These are phyloP conservation scores for Ormyrus pomaceus DNA, from an alignment of 2,888 invertebrate species.

Conservation along the genomic window DNA sequence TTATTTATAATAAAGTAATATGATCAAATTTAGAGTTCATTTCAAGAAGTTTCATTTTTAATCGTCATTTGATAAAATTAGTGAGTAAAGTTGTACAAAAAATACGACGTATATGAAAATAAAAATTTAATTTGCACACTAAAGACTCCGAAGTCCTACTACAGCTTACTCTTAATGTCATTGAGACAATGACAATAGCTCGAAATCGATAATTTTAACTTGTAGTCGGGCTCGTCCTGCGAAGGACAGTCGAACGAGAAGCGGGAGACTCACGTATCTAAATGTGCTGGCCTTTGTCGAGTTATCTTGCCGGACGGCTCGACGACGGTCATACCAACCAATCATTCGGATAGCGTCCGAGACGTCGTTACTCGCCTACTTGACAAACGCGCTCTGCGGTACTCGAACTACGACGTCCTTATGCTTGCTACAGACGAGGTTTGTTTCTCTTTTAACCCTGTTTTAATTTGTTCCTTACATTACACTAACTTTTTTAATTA, in stretches of 20 bases:
- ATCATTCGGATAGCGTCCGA: constrained; percentile 85
- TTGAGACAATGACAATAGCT: constrained; percentile 29
- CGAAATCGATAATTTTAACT: constrained; percentile 64
- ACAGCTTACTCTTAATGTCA: constrained; percentile 11
- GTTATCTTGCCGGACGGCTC: constrained; percentile 94
- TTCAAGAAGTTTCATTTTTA: no score
- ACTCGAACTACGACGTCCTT: constrained; percentile 89
- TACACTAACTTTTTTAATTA: constrained; percentile 6
- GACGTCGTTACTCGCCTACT: constrained; percentile 88
- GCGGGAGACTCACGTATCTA: constrained; percentile 71
- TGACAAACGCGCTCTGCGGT: constrained; percentile 88
- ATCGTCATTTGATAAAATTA: no score
- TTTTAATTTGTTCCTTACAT: constrained; percentile 9
- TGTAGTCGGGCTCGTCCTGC: constrained; percentile 74
- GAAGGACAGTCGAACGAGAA: constrained; percentile 74
- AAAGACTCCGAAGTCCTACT: background rate
- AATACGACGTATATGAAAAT: no score
- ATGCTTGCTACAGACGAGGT: constrained; percentile 77
- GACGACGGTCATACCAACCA: constrained; percentile 93
- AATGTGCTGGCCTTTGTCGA: constrained; percentile 81
- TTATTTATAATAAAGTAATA: no score
- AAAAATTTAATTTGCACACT: no score
- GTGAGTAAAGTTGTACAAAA: no score
- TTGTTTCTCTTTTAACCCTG: constrained; percentile 64
- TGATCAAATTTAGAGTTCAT: no score